Evolutionary conservation across 2,888 invertebrate species (phyloP), one percentile per base, ranked within the genome.

Genomic region (Hydropsyche betteni): DNA sequence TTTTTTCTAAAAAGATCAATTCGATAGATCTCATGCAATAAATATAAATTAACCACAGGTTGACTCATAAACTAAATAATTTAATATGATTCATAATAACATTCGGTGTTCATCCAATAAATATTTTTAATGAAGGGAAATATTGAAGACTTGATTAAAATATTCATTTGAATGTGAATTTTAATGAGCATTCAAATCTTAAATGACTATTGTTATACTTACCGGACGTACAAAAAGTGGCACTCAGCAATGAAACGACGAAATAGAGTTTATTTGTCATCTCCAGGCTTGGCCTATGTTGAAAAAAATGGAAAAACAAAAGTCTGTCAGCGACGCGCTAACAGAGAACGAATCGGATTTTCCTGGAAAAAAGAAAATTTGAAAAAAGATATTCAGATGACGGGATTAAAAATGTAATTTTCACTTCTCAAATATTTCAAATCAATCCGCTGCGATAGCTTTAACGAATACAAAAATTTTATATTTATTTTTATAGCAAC

Each of bases 221-320:
- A 72, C 72, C 72, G 10, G 38, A 36, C 14, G 72, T 44, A 24
- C 10, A 58, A 72, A 72, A 14, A 58, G 58, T 36, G 58, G 44
- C 58, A 72, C 58, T 55, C 72, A 72, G 61, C 58, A 72, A 12
- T 36, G 58, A n/a, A 36, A 36, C 58, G 38, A 72, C 34, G 72
- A 72, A 58, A 72, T 72, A 72, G 38, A 72, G 72, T 72, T 72
- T 72, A 58, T 74, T 74, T 74, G 68, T 76, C 76, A 76, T 76
- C 69, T 76, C 76, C 74, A 69, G 58, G 76, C 76, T 74, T 44
- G 44, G 58, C 68, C 69, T 68, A 76, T 76, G 69, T 74, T 74
- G 24, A 24, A 24, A 74, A 76, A 74, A 69, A 75, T 68, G 61
- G 76, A 69, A 76, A 74, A 76, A 76, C 51, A 76, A 76, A 76